These are phyloP conservation scores for Drosophila athabasca DNA, from an alignment of 1,140 invertebrate genomes.

Conservation along the genomic window DNA sequence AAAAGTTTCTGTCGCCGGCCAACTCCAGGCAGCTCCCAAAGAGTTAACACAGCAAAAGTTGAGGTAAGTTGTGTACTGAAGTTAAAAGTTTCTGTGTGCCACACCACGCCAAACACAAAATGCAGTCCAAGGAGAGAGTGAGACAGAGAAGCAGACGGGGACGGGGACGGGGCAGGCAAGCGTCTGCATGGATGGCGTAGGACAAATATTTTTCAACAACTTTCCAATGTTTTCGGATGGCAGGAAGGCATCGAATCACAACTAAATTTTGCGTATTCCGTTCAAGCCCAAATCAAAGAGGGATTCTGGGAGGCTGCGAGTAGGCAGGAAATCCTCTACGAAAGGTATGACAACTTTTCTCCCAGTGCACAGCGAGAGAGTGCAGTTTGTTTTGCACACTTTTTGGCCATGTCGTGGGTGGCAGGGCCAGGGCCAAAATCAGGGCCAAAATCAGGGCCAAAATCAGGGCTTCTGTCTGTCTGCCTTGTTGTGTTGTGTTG, in stretches of 20 bases:
- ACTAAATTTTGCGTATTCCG: constrained; percentile 54
- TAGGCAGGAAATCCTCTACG: too few relatives aligned
- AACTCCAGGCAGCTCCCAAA: constrained; percentile 9
- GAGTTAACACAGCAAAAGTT: constrained; percentile 73
- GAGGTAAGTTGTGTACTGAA: constrained; percentile 72
- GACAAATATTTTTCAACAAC: constrained; percentile 62
- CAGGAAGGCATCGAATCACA: constrained; percentile 15
- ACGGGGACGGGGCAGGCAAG: background rate
- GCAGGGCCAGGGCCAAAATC: too few relatives aligned
- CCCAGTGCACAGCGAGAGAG: background rate
- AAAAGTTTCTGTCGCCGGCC: constrained; percentile 46
- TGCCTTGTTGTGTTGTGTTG: constrained; percentile 3
- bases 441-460: constrained; percentile 19
- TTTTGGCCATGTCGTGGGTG: constrained; percentile 31
- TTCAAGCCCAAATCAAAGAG: constrained; percentile 35
- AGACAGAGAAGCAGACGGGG: background rate
- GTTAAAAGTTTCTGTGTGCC: constrained; percentile 59
- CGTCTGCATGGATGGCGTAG: constrained; percentile 26
- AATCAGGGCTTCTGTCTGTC: constrained; percentile 22
- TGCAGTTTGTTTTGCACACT: constrained; percentile 58
- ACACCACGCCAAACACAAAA: constrained; percentile 12
- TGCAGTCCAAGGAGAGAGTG: background rate
- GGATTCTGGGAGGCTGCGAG: background rate
- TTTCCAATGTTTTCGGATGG: constrained; percentile 35
- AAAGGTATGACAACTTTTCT: too few relatives aligned